Percentiles rank a stretch among this genome's conserved stretches.
phyloP scores from a whole-genome alignment of 2,113 vertebrate genomes.

The Dipodomys spectabilis region DNA sequence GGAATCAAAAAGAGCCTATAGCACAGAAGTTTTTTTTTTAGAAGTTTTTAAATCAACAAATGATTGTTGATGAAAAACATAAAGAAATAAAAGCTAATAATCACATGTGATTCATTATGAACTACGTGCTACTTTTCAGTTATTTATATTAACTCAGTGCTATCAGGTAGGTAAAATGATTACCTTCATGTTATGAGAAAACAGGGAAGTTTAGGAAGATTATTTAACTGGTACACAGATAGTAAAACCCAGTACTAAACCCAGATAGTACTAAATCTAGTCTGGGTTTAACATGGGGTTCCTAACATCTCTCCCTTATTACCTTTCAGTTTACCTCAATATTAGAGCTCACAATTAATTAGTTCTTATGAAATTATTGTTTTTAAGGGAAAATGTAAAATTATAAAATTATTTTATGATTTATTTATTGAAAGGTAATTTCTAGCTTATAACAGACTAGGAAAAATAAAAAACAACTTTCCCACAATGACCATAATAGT shows the following conservation, averaged over 20 bases:
- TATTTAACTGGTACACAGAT: not conserved
- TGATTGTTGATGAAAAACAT: not conserved
- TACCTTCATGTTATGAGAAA: not conserved
- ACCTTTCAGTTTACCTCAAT: not conserved
- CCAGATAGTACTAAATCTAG: not conserved
- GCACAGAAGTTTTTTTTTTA: not conserved
- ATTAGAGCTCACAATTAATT: not conserved
- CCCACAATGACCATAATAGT: not conserved
- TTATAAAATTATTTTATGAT: not conserved
- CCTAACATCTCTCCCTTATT: not conserved
- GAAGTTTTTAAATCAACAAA: not conserved
- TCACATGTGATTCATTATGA: not conserved
- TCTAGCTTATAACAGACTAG: not conserved
- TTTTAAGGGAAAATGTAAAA: not conserved
- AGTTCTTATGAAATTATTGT: slow-evolving; percentile 7
- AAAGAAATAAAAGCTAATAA: not conserved
- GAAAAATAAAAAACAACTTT: not conserved
- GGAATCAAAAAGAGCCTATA: not conserved
- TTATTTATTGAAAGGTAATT: slow-evolving; percentile 17
- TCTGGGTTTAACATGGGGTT: not conserved
- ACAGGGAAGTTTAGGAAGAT: not conserved
- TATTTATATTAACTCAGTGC: slow-evolving; percentile 8
- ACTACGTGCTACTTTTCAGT: not conserved
- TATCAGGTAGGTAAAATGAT: not conserved
- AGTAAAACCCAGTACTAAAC: not conserved